Evolutionary conservation across 2,888 invertebrate genomes (phyloP).

Genomic region (Hypsopygia costalis): DNA sequence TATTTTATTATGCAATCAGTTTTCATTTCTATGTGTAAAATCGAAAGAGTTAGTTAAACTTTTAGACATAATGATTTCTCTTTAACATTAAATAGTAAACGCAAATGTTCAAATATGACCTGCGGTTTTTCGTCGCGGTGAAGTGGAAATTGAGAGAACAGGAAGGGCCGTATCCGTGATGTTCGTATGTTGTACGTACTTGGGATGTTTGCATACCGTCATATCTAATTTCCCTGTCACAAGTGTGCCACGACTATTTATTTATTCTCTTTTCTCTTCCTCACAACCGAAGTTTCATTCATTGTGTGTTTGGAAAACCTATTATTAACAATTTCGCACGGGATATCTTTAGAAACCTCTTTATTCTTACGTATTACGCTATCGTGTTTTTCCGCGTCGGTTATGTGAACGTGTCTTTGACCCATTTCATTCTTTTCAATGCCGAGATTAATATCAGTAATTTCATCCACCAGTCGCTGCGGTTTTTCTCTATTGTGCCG

Average conservation of each 20-base stretch:
- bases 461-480: slow-evolving; percentile 2
- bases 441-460: not conserved
- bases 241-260: not conserved
- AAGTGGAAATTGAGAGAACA: not conserved
- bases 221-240: not conserved
- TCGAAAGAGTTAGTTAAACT: no score
- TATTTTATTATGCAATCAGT: no score
- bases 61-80: not conserved
- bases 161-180: not conserved
- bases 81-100: not conserved
- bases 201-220: not conserved
- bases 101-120: not conserved
- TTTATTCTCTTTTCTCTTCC: no score
- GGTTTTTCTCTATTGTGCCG: slow-evolving; percentile 21
- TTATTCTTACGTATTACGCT: slow-evolving; percentile 6
- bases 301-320: slow-evolving; percentile 10
- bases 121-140: not conserved
- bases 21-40: no score
- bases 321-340: slow-evolving; percentile 23
- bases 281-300: no score
- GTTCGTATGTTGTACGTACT: no score
- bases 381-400: slow-evolving; percentile 5
- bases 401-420: slow-evolving; percentile 13
- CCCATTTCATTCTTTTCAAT: slow-evolving; percentile 7
- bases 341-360: slow-evolving; percentile 36